Conservation (phyloP, 2,113 vertebrate genomes). For the Chloropsis cyanopogon region DNA sequence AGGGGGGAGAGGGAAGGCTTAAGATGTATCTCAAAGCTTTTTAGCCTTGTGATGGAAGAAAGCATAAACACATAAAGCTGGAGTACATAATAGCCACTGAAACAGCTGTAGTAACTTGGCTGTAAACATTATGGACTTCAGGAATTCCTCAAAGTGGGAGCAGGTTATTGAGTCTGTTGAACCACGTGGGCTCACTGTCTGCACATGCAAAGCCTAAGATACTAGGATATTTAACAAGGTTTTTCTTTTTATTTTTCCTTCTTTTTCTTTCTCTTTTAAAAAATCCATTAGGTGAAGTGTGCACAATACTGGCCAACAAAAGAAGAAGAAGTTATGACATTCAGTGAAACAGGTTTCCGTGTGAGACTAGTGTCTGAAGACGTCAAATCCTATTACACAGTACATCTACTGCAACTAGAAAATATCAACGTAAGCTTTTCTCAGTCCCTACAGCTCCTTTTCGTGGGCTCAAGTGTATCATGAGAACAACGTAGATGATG, state of each 20-base stretch:
- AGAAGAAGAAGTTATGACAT: constrained; percentile 85
- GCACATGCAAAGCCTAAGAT: neutral
- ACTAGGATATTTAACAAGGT: neutral
- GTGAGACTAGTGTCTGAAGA: constrained; percentile 91
- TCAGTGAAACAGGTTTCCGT: constrained; percentile 89
- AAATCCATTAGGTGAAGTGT: constrained; percentile 88
- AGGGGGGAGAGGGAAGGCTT: neutral
- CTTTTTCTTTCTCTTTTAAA: neutral
- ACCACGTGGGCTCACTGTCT: neutral
- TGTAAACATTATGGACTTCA: neutral
- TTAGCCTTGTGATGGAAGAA: neutral
- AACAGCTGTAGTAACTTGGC: neutral
- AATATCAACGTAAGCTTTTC: constrained; percentile 84
- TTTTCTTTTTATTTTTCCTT: neutral
- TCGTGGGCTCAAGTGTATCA: neutral
- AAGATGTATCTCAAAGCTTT: neutral
- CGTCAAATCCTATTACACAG: constrained; percentile 90
- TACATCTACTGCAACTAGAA: constrained; percentile 87
- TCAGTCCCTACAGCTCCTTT: neutral
- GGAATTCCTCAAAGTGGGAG: neutral
- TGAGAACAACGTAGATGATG: neutral
- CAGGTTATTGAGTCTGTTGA: neutral
- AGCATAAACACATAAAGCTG: neutral
- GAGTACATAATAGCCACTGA: neutral
- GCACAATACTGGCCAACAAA: constrained; percentile 95